Conservation (phyloP, 2,797 vertebrate species). For the Xenentodon cancila region DNA sequence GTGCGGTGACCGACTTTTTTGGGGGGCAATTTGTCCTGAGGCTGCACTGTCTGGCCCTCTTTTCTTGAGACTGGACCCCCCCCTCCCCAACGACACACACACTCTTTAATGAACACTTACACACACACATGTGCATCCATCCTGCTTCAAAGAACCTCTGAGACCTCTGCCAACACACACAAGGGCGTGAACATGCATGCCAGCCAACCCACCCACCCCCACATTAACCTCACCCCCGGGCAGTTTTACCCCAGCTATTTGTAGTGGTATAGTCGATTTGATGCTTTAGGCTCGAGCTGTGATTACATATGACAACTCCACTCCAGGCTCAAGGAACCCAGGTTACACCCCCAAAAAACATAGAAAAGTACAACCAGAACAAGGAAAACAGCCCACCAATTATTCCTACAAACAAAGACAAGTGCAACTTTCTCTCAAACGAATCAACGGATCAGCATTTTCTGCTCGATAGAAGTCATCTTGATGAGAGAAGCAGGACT, state of each 20-base stretch:
- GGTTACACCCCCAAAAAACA: slow-evolving; percentile 27
- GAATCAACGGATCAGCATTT: slow-evolving; percentile 6
- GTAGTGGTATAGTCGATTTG: slow-evolving; percentile 41
- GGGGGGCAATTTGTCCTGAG: slow-evolving; percentile 65
- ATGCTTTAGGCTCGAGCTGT: slow-evolving; percentile 42
- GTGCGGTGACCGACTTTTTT: slow-evolving; percentile 81
- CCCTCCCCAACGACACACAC: background rate
- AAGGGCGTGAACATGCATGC: slow-evolving; percentile 43
- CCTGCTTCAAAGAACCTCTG: slow-evolving; percentile 36
- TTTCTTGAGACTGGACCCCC: slow-evolving; percentile 57
- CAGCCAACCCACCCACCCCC: slow-evolving; percentile 9
- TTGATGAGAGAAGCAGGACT: background rate
- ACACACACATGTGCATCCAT: slow-evolving; percentile 32
- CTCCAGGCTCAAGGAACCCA: slow-evolving; percentile 41
- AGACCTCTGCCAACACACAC: slow-evolving; percentile 40
- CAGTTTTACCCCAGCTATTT: slow-evolving; percentile 46
- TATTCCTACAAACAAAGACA: too few species aligned
- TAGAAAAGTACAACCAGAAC: slow-evolving; percentile 51
- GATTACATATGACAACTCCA: slow-evolving; percentile 66
- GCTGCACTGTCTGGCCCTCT: slow-evolving; percentile 70
- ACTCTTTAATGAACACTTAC: slow-evolving; percentile 9
- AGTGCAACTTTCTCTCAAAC: background rate
- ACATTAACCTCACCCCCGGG: slow-evolving; percentile 42
- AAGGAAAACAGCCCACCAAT: background rate
- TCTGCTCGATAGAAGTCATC: slow-evolving; percentile 15